Evolutionary conservation across 1,140 invertebrate species (phyloP), one percentile per base, ranked within the genome.

Genomic region (Procambarus virginalis): DNA sequence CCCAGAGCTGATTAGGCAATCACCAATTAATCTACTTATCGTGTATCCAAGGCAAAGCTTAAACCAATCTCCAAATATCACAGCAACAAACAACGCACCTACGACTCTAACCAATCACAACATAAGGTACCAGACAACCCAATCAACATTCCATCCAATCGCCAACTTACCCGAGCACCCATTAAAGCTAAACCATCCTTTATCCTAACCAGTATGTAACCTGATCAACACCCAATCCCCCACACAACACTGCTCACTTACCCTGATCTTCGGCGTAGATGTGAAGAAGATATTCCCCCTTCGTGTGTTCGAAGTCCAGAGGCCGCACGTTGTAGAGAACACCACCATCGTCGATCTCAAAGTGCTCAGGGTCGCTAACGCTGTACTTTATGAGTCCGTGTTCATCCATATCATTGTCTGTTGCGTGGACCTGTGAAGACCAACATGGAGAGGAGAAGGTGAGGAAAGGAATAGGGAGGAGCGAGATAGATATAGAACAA

Each of bases 261-360:
- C 85, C 85, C 48, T 87, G 85, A n/a, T 87, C 85, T 60, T 87
- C 85, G 17, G 85, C 85, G 64, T 77, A 78, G 77, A 87, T 77
- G 20, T 70, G 45, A 45, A 87, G 77, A 5, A 68, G 60, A 17
- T 87, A 87, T 48, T 80, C 48, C 5, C 85, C 85, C 17, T 87
- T 81, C 6, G 85, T 87, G 77, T 87, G 85, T 12, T 87, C 85
- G 48, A 70, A 87, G 46, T 87, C 85, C 49, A 87, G 64, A 20
- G 85, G 85, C 48, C 64, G 70, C 22, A 81, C 73, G 60, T 87
- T 87, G 46, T 79, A 80, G 9, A 87, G 45, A 46, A 87, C 64
- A 0, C 85, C 85, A 0, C 85, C 85, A 2, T 87, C 85, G 48
- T 87, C 85, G 5, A 87, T 73, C 10, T 46, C 9, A 34, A 87